These are phyloP conservation scores for Urocitellus parryii DNA, from an alignment of 2,113 vertebrate species.

Conservation along the genomic window DNA sequence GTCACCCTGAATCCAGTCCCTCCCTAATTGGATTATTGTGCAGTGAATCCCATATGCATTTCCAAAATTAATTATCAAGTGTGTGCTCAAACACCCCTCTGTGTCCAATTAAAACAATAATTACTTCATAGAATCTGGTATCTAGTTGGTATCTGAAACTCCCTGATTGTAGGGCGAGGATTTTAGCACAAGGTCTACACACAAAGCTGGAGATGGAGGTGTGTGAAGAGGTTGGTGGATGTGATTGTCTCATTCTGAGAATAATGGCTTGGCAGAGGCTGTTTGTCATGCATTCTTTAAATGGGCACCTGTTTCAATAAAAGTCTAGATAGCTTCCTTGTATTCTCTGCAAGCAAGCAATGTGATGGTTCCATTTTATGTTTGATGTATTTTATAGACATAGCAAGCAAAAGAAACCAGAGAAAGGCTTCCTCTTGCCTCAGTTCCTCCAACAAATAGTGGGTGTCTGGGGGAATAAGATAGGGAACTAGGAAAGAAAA, in stretches of 20 bases:
- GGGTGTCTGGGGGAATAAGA: neutral
- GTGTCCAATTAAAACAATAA: neutral
- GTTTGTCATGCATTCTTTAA: neutral
- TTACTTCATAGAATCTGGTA: neutral
- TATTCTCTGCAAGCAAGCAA: neutral
- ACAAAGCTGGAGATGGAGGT: neutral
- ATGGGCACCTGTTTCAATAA: neutral
- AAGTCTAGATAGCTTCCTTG: neutral
- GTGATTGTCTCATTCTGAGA: neutral
- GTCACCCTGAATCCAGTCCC: neutral
- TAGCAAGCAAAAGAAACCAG: neutral
- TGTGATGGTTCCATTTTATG: neutral
- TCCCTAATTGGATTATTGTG: neutral
- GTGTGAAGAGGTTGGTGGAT: neutral
- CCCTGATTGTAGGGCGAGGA: neutral
- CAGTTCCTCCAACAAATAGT: neutral
- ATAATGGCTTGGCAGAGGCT: neutral
- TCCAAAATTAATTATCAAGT: conserved; percentile 6
- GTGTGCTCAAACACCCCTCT: neutral
- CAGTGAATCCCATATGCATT: neutral
- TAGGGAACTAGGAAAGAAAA: neutral
- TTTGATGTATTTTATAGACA: neutral
- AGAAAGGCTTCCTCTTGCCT: neutral
- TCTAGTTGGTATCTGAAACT: neutral
- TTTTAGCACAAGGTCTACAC: neutral